A percentile compares a stretch with the other conserved stretches of the same genome.
Conservation (phyloP, 2,797 vertebrate species). For the Chrosomus eos region DNA sequence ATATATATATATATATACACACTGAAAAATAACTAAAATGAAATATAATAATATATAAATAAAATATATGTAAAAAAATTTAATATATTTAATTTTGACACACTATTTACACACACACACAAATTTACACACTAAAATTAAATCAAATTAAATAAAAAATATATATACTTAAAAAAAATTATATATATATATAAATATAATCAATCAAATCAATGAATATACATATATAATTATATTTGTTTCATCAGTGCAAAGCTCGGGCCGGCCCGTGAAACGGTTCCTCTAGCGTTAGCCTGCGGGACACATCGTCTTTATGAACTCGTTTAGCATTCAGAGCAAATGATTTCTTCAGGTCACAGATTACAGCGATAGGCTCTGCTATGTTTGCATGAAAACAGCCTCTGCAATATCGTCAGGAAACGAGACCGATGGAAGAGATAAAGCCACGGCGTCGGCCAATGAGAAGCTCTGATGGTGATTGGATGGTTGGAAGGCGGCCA, state of each 20-base stretch:
- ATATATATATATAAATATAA: too few species aligned
- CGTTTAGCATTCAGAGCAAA: conserved; percentile 56
- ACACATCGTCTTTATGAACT: conserved; percentile 38
- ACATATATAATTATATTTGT: too few species aligned
- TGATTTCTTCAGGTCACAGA: conserved; percentile 62
- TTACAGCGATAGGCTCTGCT: conserved; percentile 54
- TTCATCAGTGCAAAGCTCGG: neutral
- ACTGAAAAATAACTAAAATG: too few species aligned
- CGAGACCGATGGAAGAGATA: conserved; percentile 67
- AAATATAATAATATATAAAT: too few species aligned
- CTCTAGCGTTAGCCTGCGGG: conserved; percentile 14
- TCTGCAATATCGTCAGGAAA: conserved; percentile 60
- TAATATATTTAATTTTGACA: too few species aligned
- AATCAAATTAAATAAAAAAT: too few species aligned
- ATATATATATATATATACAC: too few species aligned
- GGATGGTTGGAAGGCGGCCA: conserved; percentile 17
- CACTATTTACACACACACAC: too few species aligned
- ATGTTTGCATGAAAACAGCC: conserved; percentile 54
- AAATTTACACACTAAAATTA: too few species aligned
- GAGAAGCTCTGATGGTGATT: conserved; percentile 57
- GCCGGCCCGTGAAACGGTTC: neutral
- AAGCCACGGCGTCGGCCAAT: conserved; percentile 37
- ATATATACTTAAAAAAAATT: too few species aligned
- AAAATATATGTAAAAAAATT: too few species aligned
- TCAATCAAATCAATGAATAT: too few species aligned